phyloP scores from a whole-genome alignment of 2,797 vertebrate species.

The Champsocephalus gunnari region DNA sequence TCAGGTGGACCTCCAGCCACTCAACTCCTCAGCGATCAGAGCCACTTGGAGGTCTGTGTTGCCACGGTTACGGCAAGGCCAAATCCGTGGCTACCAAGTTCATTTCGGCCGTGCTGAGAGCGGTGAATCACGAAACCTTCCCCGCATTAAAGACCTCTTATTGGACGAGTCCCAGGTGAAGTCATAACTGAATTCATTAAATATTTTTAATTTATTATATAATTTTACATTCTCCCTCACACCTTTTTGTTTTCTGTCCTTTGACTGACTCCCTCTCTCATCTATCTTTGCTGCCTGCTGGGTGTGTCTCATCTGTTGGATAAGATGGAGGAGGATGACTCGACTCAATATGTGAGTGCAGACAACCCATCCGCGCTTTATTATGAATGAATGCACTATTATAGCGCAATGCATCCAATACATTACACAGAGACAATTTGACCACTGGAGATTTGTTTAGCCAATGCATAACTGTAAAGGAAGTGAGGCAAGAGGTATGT shows the following conservation, averaged over 20 bases:
- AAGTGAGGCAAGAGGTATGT: constrained; percentile 8
- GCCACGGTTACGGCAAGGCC: constrained; percentile 91
- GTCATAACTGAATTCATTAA: constrained; percentile 44
- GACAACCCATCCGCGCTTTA: constrained; percentile 41
- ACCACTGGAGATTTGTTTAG: constrained; percentile 34
- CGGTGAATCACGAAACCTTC: constrained; percentile 89
- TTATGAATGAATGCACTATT: constrained; percentile 51
- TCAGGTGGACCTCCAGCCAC: constrained; percentile 91
- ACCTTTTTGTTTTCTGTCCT: constrained; percentile 48
- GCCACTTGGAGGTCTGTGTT: constrained; percentile 92
- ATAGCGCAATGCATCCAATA: constrained; percentile 18
- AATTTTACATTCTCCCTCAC: constrained; percentile 53
- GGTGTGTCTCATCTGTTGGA: constrained; percentile 82
- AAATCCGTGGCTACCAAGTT: constrained; percentile 96
- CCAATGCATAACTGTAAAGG: constrained; percentile 3
- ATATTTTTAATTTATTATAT: constrained; percentile 49
- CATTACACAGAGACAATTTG: constrained; percentile 21
- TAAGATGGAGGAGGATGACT: constrained; percentile 91
- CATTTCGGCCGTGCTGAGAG: constrained; percentile 90
- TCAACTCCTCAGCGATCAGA: constrained; percentile 92
- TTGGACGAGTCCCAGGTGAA: constrained; percentile 94
- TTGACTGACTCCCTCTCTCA: constrained; percentile 69
- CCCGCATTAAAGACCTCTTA: constrained; percentile 93
- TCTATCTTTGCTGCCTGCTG: constrained; percentile 70
- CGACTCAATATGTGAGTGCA: constrained; percentile 95